Conservation (phyloP, 2,888 invertebrate genomes). For the Agrypnus murinus region DNA sequence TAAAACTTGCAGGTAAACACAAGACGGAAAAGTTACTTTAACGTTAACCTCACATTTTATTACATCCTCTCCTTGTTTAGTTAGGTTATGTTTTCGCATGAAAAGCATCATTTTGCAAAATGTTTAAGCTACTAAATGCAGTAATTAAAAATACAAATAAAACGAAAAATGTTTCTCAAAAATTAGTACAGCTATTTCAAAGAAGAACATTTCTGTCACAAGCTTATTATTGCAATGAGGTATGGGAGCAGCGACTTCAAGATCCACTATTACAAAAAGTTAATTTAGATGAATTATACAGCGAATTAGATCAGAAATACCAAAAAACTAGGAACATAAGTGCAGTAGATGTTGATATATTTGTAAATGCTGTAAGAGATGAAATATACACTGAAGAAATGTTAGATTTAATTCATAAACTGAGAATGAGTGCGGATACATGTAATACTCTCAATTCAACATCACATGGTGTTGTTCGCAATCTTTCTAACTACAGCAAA, state of each 20-base stretch:
- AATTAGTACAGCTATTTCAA: slow-evolving; percentile 3
- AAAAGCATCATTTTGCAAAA: slow-evolving; percentile 14
- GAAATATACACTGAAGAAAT: slow-evolving; percentile 80
- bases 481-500: slow-evolving; percentile 74
- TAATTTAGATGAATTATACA: slow-evolving; percentile 80
- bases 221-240: slow-evolving; percentile 81
- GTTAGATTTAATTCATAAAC: slow-evolving; percentile 80
- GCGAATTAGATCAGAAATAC: slow-evolving; percentile 81
- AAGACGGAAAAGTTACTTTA: no score
- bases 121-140: slow-evolving; percentile 30
- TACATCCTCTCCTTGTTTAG: no score
- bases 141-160: slow-evolving; percentile 13
- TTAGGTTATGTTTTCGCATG: slow-evolving; percentile 6
- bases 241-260: slow-evolving; percentile 80
- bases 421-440: slow-evolving; percentile 83
- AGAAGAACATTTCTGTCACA: slow-evolving; percentile 78
- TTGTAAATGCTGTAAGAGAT: slow-evolving; percentile 80
- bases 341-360: slow-evolving; percentile 89
- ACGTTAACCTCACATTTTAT: not conserved
- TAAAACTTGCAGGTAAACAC: no score
- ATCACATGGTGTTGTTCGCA: slow-evolving; percentile 84
- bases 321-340: slow-evolving; percentile 77
- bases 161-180: not conserved
- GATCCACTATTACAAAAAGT: slow-evolving; percentile 77
- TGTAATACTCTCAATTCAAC: slow-evolving; percentile 85